A percentile compares a stretch with the other conserved stretches of the same genome.
Evolutionary conservation across 2,113 vertebrate genomes (phyloP).

Genomic region (Dissostichus mawsoni): DNA sequence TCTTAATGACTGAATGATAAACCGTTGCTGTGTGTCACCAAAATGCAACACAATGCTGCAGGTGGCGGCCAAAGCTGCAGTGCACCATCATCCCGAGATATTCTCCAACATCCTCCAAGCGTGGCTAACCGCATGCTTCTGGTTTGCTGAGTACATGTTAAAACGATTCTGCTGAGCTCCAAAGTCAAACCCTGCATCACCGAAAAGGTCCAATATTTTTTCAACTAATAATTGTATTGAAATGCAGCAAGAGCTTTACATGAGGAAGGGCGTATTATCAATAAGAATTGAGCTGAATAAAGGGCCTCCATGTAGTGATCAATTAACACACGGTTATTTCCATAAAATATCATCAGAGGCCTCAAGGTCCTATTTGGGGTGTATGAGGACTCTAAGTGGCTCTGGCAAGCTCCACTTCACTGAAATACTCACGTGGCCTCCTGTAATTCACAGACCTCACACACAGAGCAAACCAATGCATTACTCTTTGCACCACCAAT

Average conservation of each 20-base stretch:
- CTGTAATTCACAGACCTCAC: neutral
- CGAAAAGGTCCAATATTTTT: constrained; percentile 13
- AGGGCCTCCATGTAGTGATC: constrained; percentile 40
- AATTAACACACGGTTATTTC: constrained; percentile 38
- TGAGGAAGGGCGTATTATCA: neutral
- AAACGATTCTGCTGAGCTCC: constrained; percentile 20
- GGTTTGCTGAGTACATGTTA: constrained; percentile 40
- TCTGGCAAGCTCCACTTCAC: constrained; percentile 16
- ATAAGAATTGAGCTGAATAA: constrained; percentile 14
- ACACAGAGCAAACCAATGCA: neutral
- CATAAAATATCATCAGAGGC: constrained; percentile 38
- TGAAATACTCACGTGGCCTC: constrained; percentile 10
- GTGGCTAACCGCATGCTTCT: constrained; percentile 22
- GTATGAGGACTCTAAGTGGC: constrained; percentile 14
- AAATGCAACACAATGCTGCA: constrained; percentile 35
- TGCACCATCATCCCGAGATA: constrained; percentile 31
- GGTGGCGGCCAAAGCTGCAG: constrained; percentile 36
- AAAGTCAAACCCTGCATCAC: constrained; percentile 20
- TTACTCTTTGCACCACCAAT: constrained; percentile 8
- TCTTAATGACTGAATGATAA: constrained; percentile 8
- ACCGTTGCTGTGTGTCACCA: constrained; percentile 3
- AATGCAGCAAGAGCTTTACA: neutral
- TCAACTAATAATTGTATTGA: constrained; percentile 17
- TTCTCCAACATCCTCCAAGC: constrained; percentile 19
- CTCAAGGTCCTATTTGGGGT: constrained; percentile 21